phyloP scores from a whole-genome alignment of 2,113 vertebrate genomes.

The Elaphurus davidianus region DNA sequence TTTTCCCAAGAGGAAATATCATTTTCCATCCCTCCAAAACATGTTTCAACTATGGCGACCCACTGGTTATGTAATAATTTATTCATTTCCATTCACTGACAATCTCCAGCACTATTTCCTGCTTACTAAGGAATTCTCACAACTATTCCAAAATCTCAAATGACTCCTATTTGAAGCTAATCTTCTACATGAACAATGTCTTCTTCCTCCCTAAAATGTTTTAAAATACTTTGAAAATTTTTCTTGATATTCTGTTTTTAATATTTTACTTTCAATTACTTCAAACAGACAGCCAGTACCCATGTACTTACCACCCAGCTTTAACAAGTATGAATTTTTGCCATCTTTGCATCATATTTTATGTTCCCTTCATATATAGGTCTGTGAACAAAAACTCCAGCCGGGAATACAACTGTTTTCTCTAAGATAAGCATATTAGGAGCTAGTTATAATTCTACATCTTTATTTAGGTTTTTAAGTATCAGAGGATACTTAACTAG shows the following conservation, averaged over 20 bases:
- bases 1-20: not conserved
- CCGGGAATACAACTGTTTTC: not conserved
- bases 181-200: not conserved
- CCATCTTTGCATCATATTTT: not conserved
- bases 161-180: conserved; percentile 1
- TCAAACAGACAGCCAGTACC: not conserved
- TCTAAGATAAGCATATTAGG: not conserved
- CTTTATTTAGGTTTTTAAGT: not conserved
- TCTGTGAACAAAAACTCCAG: not conserved
- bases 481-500: not conserved
- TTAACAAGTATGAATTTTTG: not conserved
- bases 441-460: not conserved
- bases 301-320: not conserved
- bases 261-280: not conserved
- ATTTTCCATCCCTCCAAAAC: not conserved
- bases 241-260: not conserved
- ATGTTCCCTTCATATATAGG: not conserved
- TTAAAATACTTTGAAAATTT: not conserved
- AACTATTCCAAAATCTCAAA: not conserved
- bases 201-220: not conserved
- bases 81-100: not conserved
- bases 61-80: not conserved
- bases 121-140: not conserved
- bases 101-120: not conserved
- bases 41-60: not conserved